phyloP scores from a whole-genome alignment of 2,888 invertebrate species.

The Trisateles emortualis region DNA sequence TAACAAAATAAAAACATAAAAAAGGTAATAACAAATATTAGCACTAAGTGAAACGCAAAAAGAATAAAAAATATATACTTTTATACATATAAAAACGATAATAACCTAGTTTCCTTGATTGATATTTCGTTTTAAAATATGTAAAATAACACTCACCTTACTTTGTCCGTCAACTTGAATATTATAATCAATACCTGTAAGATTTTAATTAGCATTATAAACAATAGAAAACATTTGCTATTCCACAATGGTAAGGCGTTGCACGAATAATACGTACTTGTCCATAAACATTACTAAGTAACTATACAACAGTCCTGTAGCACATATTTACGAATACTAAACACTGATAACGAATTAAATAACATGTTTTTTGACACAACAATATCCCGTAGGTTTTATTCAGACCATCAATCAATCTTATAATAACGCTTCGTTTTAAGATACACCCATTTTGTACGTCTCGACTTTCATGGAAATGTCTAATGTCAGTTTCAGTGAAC shows the following conservation, averaged over 20 bases:
- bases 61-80: background rate
- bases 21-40: background rate
- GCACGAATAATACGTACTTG: constrained; percentile 11
- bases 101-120: background rate
- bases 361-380: constrained; percentile 33
- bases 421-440: constrained; percentile 28
- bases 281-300: constrained; percentile 12
- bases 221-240: constrained; percentile 22
- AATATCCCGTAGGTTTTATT: constrained; percentile 26
- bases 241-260: constrained; percentile 6
- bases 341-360: constrained; percentile 23
- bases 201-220: constrained; percentile 13
- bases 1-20: constrained; percentile 9
- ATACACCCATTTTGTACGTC: background rate
- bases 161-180: constrained; percentile 4
- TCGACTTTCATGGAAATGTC: constrained; percentile 23
- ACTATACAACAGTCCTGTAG: constrained; percentile 25
- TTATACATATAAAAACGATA: background rate
- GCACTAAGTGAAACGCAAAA: too few relatives aligned
- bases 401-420: constrained; percentile 35
- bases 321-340: constrained; percentile 15
- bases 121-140: background rate
- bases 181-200: constrained; percentile 32
- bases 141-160: constrained; percentile 24
- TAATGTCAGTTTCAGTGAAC: too few relatives aligned